These are phyloP conservation scores for Grammomys surdaster DNA, from an alignment of 2,113 vertebrate genomes.

Conservation along the genomic window DNA sequence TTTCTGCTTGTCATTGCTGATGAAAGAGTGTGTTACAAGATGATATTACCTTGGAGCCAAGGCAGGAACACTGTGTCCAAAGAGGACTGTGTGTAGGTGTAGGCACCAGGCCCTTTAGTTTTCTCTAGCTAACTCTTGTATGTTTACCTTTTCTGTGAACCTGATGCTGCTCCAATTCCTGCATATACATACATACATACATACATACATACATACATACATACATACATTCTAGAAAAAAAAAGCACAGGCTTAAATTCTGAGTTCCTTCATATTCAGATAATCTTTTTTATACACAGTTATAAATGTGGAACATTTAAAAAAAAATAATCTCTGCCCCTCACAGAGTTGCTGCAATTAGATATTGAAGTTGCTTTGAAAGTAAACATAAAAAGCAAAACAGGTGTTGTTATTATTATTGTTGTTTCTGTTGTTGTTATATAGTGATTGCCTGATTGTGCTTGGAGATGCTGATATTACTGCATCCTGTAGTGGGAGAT, in stretches of 20 bases:
- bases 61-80: not conserved
- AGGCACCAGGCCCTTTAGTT: not conserved
- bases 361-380: constrained; percentile 6
- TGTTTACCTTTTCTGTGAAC: not conserved
- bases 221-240: not conserved
- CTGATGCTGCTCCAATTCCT: not conserved
- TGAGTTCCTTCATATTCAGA: not conserved
- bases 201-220: too few species aligned
- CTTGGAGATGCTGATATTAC: not conserved
- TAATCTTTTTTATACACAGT: not conserved
- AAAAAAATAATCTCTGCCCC: not conserved
- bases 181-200: too few species aligned
- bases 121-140: not conserved
- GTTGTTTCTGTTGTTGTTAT: not conserved
- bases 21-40: not conserved
- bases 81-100: not conserved
- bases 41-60: not conserved
- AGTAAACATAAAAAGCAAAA: not conserved
- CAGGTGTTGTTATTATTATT: not conserved
- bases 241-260: not conserved
- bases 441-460: not conserved
- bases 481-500: too few species aligned
- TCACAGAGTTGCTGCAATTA: not conserved
- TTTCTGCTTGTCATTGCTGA: not conserved
- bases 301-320: not conserved